Percentiles rank a stretch among this genome's conserved stretches.
Evolutionary conservation across 2,888 invertebrate genomes (phyloP).

Genomic region (Deilephila porcellus): DNA sequence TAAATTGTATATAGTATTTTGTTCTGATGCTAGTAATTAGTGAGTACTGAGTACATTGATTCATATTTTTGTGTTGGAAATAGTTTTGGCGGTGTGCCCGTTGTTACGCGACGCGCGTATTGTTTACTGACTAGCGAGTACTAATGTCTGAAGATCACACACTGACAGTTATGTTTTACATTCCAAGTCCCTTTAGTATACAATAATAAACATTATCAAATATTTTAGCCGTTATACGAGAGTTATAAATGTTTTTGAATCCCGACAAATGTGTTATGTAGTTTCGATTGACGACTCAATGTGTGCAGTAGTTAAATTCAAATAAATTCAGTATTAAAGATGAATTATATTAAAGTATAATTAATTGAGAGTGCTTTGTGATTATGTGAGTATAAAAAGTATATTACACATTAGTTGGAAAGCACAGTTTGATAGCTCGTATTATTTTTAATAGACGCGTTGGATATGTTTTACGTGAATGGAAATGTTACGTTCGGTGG

Average conservation of each 20-base stretch:
- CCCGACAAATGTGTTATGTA: conserved; percentile 24
- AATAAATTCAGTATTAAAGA: conserved; percentile 73
- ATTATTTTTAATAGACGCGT: conserved; percentile 51
- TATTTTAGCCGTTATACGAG: conserved; percentile 14
- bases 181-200: conserved; percentile 22
- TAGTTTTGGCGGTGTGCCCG: neutral
- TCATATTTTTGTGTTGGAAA: conserved; percentile 18
- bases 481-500: conserved; percentile 71
- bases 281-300: conserved; percentile 18
- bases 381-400: conserved; percentile 43
- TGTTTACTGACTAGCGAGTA: neutral
- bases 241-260: conserved; percentile 12
- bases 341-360: conserved; percentile 51
- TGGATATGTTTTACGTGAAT: conserved; percentile 50
- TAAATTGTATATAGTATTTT: conserved; percentile 25
- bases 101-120: neutral
- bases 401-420: conserved; percentile 45
- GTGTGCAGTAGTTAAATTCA: conserved; percentile 17
- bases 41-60: conserved; percentile 2
- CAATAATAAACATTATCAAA: conserved; percentile 14
- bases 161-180: conserved; percentile 23
- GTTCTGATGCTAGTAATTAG: conserved; percentile 12
- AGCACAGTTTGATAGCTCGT: conserved; percentile 46
- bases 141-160: conserved; percentile 45
- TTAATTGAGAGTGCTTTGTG: conserved; percentile 53